A percentile compares a stretch with the other conserved stretches of the same genome.
Conservation (phyloP, 2,797 vertebrate species). For the Eremophila alpestris region DNA sequence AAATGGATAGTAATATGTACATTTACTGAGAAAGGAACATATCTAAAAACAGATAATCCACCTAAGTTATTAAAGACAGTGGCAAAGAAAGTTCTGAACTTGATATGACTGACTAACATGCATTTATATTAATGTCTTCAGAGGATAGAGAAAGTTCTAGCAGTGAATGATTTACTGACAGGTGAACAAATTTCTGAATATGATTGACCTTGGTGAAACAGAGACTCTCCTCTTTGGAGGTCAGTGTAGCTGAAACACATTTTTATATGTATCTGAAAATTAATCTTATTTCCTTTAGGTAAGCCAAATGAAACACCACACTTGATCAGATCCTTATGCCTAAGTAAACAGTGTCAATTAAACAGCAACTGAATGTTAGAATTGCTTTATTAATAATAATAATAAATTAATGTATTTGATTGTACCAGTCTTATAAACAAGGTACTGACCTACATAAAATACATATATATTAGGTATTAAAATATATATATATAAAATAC, state of each 20-base stretch:
- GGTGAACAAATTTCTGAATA: neutral
- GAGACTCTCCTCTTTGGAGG: neutral
- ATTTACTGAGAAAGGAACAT: neutral
- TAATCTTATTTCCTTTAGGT: neutral
- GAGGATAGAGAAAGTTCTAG: neutral
- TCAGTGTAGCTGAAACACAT: neutral
- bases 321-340: neutral
- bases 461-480: neutral
- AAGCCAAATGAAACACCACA: neutral
- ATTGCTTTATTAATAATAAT: neutral
- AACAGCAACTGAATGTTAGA: neutral
- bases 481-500: too few species aligned
- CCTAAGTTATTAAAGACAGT: neutral
- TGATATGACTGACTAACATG: neutral
- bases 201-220: neutral
- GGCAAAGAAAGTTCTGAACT: neutral
- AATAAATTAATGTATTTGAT: neutral
- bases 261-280: neutral
- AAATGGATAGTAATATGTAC: neutral
- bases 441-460: neutral
- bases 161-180: neutral
- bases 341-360: neutral
- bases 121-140: neutral
- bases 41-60: neutral
- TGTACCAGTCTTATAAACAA: neutral